Conservation (phyloP, 2,113 vertebrate species). For the Campylomormyrus numenius region DNA sequence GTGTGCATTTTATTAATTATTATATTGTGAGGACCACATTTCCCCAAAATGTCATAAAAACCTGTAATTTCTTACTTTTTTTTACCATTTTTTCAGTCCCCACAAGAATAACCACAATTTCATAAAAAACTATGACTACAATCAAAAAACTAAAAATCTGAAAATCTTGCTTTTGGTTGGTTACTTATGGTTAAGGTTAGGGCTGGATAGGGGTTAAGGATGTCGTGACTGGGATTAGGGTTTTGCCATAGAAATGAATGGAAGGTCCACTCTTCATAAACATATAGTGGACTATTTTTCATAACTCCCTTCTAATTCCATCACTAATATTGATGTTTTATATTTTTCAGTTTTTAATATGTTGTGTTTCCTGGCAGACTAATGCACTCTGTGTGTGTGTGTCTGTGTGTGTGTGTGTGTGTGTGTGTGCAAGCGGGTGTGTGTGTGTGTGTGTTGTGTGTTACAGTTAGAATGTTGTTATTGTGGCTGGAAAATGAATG, state of each 20-base stretch:
- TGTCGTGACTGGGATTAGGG: too few species aligned
- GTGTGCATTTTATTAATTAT: neutral
- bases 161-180: too few species aligned
- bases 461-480: neutral
- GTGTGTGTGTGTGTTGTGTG: neutral
- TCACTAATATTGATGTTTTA: neutral
- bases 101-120: too few species aligned
- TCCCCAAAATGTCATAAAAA: too few species aligned
- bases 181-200: too few species aligned
- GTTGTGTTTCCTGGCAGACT: neutral
- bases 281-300: neutral
- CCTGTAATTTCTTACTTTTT: neutral
- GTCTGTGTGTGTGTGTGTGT: neutral
- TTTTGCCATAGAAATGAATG: too few species aligned
- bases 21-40: neutral
- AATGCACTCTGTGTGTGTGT: neutral
- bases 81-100: too few species aligned
- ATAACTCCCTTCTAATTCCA: neutral
- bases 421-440: neutral
- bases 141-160: too few species aligned
- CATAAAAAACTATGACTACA: too few species aligned
- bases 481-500: neutral
- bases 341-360: neutral
- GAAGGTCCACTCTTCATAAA: neutral
- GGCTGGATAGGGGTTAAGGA: too few species aligned